A percentile compares a stretch with the other conserved stretches of the same genome.
Conservation (phyloP, 2,113 vertebrate species). For the Rousettus leschenaultii region DNA sequence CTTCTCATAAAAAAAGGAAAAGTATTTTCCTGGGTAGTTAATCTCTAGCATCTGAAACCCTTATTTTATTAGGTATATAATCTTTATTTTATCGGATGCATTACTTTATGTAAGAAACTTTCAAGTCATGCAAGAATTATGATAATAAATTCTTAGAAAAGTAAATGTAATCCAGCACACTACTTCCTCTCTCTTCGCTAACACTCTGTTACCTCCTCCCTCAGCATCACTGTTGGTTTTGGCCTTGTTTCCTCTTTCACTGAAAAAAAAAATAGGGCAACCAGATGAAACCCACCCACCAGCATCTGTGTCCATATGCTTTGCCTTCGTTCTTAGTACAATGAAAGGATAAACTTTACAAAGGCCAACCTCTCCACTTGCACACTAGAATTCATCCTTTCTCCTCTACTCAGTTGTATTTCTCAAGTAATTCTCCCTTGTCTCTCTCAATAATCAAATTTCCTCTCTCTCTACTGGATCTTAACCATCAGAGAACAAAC, state of each 20-base stretch:
- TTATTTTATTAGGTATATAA: neutral
- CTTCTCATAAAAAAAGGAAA: neutral
- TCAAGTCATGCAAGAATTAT: neutral
- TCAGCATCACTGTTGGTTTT: neutral
- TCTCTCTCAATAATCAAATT: neutral
- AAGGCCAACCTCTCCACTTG: neutral
- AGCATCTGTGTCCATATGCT: slow-evolving; percentile 25
- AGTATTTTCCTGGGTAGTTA: neutral
- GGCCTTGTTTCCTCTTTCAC: slow-evolving; percentile 12
- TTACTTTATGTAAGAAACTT: neutral
- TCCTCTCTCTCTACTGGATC: neutral
- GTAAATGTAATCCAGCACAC: neutral
- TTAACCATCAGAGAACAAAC: neutral
- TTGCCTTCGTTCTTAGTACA: neutral
- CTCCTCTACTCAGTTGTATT: neutral
- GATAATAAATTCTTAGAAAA: neutral
- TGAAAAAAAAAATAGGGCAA: neutral
- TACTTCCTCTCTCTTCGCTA: neutral
- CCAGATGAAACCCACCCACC: slow-evolving; percentile 29
- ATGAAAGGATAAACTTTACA: neutral
- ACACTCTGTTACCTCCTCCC: neutral
- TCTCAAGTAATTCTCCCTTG: neutral
- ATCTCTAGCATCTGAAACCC: neutral
- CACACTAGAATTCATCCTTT: neutral
- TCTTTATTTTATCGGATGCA: neutral